These are phyloP conservation scores for Scelioninae gen. 2 DNA, from an alignment of 2,888 invertebrate species.

Conservation along the genomic window DNA sequence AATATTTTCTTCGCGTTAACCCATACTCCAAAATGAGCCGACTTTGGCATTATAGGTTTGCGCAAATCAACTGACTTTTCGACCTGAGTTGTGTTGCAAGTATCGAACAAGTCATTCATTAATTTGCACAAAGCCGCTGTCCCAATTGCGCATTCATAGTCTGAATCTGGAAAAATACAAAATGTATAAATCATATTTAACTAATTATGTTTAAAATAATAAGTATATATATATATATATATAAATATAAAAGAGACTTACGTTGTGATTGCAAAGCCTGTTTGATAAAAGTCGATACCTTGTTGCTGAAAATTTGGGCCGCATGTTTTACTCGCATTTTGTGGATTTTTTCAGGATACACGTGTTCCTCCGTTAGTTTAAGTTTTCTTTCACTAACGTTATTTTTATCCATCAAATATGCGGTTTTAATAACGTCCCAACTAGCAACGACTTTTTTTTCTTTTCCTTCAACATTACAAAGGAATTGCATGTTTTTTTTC, in stretches of 20 bases:
- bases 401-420: constrained; percentile 26
- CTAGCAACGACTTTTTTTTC: constrained; percentile 5
- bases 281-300: no score
- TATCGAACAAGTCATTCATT: constrained; percentile 1
- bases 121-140: constrained; percentile 1
- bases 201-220: no score
- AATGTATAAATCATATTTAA: no score
- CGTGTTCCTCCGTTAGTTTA: constrained; percentile 21
- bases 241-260: no score
- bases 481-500: no score
- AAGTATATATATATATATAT: no score
- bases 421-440: constrained; percentile 12
- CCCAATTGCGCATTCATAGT: no score
- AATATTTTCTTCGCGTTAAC: constrained; percentile 1
- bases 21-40: constrained; percentile 1
- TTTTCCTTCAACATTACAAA: not conserved
- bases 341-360: constrained; percentile 5
- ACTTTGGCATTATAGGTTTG: constrained; percentile 1
- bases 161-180: no score
- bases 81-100: constrained; percentile 1
- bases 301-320: constrained; percentile 4
- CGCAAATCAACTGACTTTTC: constrained; percentile 1
- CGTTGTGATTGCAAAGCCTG: no score
- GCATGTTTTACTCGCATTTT: constrained; percentile 34
- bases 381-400: not conserved